phyloP scores from a whole-genome alignment of 1,140 invertebrate species.

The Ptiloglossa arizonensis region DNA sequence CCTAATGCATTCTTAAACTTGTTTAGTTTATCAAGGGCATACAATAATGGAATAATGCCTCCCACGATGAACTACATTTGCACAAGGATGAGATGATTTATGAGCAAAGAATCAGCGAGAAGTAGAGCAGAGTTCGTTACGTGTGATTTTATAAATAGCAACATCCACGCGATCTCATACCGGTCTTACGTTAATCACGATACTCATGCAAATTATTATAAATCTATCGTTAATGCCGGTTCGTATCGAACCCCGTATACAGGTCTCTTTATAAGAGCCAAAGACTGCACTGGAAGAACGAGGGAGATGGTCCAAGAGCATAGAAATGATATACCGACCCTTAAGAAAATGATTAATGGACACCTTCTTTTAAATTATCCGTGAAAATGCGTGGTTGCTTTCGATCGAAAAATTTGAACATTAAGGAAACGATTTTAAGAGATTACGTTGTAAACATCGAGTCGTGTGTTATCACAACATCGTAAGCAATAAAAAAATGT shows the following conservation, averaged over 20 bases:
- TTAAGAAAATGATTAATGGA: slow-evolving; percentile 50
- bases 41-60: slow-evolving; percentile 9
- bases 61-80: slow-evolving; percentile 33
- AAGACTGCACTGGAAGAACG: slow-evolving; percentile 16
- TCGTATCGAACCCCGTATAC: background rate
- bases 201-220: slow-evolving; percentile 55
- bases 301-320: background rate
- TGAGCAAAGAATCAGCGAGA: slow-evolving; percentile 42
- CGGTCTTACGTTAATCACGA: slow-evolving; percentile 30
- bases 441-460: no score
- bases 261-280: slow-evolving; percentile 20
- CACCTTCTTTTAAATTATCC: background rate
- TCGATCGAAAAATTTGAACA: background rate
- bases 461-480: no score
- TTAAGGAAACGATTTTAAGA: background rate
- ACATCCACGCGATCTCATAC: slow-evolving; percentile 46
- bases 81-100: slow-evolving; percentile 66
- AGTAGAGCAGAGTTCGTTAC: slow-evolving; percentile 37
- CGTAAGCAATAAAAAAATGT: no score
- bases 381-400: background rate
- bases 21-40: background rate
- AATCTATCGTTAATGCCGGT: slow-evolving; percentile 52
- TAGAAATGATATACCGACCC: slow-evolving; percentile 23
- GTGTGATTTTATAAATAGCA: slow-evolving; percentile 55
- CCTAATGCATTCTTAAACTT: no score